Percentiles rank a stretch among this genome's conserved stretches.
These are phyloP conservation scores for Struthio camelus DNA, from an alignment of 2,113 vertebrate species.

Conservation along the genomic window DNA sequence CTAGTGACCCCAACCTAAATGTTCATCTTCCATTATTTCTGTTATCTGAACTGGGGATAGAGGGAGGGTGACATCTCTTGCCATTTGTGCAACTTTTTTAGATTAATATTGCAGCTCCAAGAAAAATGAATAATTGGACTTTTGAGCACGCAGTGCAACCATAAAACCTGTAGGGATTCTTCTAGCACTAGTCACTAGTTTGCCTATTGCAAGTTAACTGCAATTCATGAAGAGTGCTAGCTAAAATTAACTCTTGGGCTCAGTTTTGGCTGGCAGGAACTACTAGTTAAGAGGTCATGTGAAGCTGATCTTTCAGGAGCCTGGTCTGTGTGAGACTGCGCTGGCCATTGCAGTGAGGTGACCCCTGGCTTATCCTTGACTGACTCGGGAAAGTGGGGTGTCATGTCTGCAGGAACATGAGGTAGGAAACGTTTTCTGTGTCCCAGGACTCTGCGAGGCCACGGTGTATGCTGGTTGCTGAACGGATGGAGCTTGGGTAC, in stretches of 20 bases:
- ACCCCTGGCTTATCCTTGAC: not conserved
- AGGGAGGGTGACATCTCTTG: conserved; percentile 38
- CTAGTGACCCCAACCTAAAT: conserved; percentile 43
- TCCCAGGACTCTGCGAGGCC: not conserved
- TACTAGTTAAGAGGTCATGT: conserved; percentile 52
- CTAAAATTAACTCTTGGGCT: conserved; percentile 58
- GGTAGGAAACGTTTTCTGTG: not conserved
- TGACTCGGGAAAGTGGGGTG: not conserved
- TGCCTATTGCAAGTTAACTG: conserved; percentile 62
- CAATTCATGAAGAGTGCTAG: conserved; percentile 40
- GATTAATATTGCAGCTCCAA: conserved; percentile 55
- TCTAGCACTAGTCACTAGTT: conserved; percentile 58
- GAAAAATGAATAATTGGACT: conserved; percentile 63
- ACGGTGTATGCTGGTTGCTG: not conserved
- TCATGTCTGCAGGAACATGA: not conserved
- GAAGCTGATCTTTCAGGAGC: conserved; percentile 36
- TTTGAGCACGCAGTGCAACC: conserved; percentile 49
- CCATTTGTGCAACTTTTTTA: conserved; percentile 41
- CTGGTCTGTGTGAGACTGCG: not conserved
- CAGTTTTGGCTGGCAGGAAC: conserved; percentile 27
- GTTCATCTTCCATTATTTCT: conserved; percentile 46
- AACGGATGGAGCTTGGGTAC: not conserved
- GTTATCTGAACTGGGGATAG: conserved; percentile 24
- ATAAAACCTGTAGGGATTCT: conserved; percentile 35
- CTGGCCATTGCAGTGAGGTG: not conserved